Conservation (phyloP, 2,888 invertebrate genomes). For the Drosophila demipolita region DNA sequence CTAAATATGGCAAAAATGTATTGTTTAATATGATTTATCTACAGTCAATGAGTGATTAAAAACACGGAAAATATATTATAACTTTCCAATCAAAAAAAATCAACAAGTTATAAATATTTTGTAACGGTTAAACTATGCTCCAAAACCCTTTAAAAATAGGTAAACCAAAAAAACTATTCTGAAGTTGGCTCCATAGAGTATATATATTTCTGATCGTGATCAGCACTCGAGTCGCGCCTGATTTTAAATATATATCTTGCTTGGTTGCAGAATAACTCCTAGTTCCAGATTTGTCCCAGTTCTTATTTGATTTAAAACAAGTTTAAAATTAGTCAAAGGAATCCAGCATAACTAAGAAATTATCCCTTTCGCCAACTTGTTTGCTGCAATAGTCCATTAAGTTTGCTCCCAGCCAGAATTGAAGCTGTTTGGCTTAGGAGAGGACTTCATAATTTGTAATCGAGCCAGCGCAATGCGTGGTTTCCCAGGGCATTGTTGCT, state of each 20-base stretch:
- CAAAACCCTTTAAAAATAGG: too few relatives aligned
- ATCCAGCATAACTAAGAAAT: not conserved
- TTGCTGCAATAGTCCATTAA: not conserved
- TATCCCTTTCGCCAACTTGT: not conserved
- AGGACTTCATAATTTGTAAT: conserved; percentile 5
- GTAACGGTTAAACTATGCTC: not conserved
- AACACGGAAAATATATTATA: not conserved
- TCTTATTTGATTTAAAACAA: not conserved
- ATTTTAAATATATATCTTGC: not conserved
- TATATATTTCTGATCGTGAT: not conserved
- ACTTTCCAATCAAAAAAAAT: not conserved
- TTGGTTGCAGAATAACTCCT: not conserved
- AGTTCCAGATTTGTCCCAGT: not conserved
- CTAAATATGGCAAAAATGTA: not conserved
- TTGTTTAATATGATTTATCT: not conserved
- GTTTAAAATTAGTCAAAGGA: not conserved
- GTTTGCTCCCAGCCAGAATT: not conserved
- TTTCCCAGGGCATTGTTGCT: conserved; percentile 22
- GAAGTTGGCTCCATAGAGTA: not conserved
- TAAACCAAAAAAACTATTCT: too few relatives aligned
- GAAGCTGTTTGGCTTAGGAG: not conserved
- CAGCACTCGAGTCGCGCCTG: not conserved
- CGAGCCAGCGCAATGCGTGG: conserved; percentile 2
- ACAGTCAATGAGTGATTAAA: not conserved
- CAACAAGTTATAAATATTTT: not conserved